Conservation (phyloP, 2,113 vertebrate genomes). For the Thalassoma bifasciatum region DNA sequence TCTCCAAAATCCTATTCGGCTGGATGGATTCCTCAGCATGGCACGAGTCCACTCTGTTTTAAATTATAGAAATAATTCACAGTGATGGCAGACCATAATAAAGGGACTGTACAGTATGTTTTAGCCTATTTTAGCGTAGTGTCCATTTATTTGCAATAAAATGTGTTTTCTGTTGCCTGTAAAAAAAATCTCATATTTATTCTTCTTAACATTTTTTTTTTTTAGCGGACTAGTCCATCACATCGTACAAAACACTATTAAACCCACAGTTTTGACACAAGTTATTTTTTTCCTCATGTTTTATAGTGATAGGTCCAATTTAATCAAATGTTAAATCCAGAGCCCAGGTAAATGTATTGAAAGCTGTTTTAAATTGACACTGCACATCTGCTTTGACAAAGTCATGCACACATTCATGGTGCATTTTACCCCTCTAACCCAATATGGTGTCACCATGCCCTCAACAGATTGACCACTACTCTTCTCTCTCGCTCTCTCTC, state of each 20-base stretch:
- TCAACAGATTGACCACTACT: conserved; percentile 37
- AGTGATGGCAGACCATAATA: neutral
- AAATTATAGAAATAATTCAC: conserved; percentile 2
- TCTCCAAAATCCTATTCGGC: neutral
- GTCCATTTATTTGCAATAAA: neutral
- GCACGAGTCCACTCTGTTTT: neutral
- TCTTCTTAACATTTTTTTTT: too few relatives aligned
- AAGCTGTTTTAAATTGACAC: neutral
- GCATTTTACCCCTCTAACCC: too few relatives aligned
- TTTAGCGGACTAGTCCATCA: too few relatives aligned
- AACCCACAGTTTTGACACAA: conserved; percentile 1
- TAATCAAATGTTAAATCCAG: neutral
- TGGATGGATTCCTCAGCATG: conserved; percentile 19
- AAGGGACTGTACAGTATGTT: neutral
- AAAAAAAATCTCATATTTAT: too few relatives aligned
- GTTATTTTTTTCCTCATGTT: neutral
- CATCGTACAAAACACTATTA: neutral
- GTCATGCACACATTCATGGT: neutral
- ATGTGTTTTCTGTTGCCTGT: neutral
- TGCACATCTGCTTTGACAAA: neutral
- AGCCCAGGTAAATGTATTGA: neutral
- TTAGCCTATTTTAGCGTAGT: neutral
- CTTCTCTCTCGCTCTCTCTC: conserved; percentile 2
- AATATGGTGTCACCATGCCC: conserved; percentile 41
- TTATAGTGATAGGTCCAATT: neutral